These are phyloP conservation scores for Thalassarche chlororhynchos DNA, from an alignment of 2,113 vertebrate species.

Conservation along the genomic window DNA sequence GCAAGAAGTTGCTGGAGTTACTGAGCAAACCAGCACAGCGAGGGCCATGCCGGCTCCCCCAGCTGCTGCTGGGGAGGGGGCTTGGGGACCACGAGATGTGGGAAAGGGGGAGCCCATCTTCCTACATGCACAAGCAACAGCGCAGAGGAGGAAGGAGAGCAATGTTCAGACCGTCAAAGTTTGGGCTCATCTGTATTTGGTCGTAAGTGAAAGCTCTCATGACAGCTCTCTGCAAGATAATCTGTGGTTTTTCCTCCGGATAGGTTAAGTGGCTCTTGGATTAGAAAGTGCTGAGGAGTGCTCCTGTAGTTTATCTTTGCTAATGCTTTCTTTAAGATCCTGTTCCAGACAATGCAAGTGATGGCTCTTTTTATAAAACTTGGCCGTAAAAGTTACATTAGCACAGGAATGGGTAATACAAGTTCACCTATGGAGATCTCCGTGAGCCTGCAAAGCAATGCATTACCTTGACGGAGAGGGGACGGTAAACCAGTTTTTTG, in stretches of 20 bases:
- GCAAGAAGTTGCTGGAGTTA: neutral
- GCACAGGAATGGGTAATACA: neutral
- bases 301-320: neutral
- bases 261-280: neutral
- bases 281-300: neutral
- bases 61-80: fast-evolving
- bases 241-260: neutral
- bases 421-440: neutral
- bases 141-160: neutral
- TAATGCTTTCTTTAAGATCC: neutral
- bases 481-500: neutral
- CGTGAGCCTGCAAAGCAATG: fast-evolving
- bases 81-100: neutral
- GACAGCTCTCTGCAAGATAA: neutral
- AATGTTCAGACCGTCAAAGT: neutral
- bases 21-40: neutral
- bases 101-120: neutral
- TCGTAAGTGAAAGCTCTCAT: neutral
- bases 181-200: neutral
- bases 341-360: neutral
- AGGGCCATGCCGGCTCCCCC: neutral
- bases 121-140: neutral
- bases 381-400: neutral
- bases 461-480: neutral
- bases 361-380: neutral